Evolutionary conservation across 2,113 vertebrate genomes (phyloP), one percentile per base, ranked within the genome.

Genomic region (Nanorana parkeri): DNA sequence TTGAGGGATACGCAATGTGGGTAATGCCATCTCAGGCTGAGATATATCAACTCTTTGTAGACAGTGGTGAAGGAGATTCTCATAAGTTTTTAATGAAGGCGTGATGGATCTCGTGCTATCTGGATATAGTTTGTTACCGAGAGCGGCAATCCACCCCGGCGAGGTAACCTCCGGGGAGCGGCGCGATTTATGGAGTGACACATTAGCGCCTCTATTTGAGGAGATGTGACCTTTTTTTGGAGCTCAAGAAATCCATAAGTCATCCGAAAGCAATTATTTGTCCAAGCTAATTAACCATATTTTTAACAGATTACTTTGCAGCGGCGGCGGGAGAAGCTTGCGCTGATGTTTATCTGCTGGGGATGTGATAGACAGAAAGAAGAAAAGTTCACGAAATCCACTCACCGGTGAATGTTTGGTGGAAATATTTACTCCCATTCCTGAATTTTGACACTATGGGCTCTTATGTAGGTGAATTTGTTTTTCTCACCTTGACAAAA

Each of bases 171-270:
- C 80, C 24, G 3, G 72, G 80, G 80, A 83, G 51, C 17, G 17
- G 2, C 13, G 21, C 29, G 65, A 83, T 83, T 83, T 83, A 83
- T 83, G 29, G 17, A 36, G 41, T 36, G 63, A 60, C 71, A 83
- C 80, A 60, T 83, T 76, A 68, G 51, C 52, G 71, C 61, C 61
- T 58, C 63, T 52, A 56, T 68, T 51, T 51, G 54, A 19, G 19
- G 28, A 76, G 80, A 83, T 83, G 80, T 83, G 80, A 83, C 80
- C 80, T 83, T 83, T 83, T 82, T 83, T 75, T 68, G 69, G 76
- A 28, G 80, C 80, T 28, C 21, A 1, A 36, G 51, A 76, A 83
- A 83, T 76, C 80, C 32, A 83, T 83, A 83, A 83, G 71, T 83
- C 80, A 83, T 29, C 64, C 21, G 63, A 64, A 83, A 51, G 80